Base-by-base conservation (phyloP, 92 coral and sea anemone genomes). In the Zoanthus sansibaricus region DNA sequence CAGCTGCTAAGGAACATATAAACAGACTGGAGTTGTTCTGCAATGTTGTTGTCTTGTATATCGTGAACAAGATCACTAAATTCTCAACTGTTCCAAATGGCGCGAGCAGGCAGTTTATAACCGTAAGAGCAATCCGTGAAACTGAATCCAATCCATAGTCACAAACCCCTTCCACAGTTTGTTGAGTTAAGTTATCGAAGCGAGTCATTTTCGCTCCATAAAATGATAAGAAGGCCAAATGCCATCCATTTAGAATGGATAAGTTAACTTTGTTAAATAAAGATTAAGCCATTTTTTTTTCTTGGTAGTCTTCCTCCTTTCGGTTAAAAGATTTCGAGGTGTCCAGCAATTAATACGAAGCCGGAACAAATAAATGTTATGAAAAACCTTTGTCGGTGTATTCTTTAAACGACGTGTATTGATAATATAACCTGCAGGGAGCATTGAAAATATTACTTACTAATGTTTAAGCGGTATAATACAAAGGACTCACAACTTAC, bases 11-110 rank as follows among this genome's bases (percentile, higher is more conserved):
- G 7, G 85, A 80, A 25, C 75, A 80, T n/a, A 80, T 80, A 15
- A 80, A 80, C 13, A 80, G 85, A 71, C 85, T 80, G 9, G 85
- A 80, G 73, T 25, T 80, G 75, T 68, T 80, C 12, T 80, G 75
- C 47, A 80, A 55, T 20, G 85, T 64, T 11, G 85, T 8, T 46
- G 85, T 80, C 70, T 80, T 80, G 20, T 46, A 80, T 45, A 80
- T 80, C 5, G 85, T 80, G 0, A 80, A 54, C 45, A 80, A 47
- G 11, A 80, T 46, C 31, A 80, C 31, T 3, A 80, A 12, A 31
- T 80, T 80, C 55, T 80, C 85, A 64, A 48, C 15, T 3, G 75
- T 80, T 21, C 74, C 75, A 32, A 80, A 55, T 6, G 75, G 85
- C 1, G 85, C 85, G 32, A 80, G 42, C 1, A 80, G 20, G 25